Conservation (phyloP, 1,140 invertebrate species). For the Lepidotrigona ventralis region DNA sequence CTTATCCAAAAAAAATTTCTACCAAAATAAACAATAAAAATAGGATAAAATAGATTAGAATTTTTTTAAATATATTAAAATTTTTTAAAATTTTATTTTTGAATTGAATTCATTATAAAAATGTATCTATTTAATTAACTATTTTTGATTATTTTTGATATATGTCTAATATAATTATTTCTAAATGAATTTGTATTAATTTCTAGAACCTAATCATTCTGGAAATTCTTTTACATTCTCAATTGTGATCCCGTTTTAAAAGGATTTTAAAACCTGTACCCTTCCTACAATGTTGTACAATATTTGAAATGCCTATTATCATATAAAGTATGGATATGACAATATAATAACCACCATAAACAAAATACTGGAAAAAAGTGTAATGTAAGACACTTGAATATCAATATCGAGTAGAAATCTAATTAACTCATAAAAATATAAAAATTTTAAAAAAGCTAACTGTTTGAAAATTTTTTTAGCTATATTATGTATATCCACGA, state of each 20-base stretch:
- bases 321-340: slow-evolving; percentile 79
- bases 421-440: not conserved
- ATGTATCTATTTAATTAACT: not conserved
- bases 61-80: too few species aligned
- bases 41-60: not conserved
- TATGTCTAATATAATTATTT: not conserved
- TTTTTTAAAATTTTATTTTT: too few species aligned
- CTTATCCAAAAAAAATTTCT: too few species aligned
- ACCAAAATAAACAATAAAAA: not conserved
- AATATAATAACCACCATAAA: slow-evolving; percentile 84
- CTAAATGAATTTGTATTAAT: not conserved
- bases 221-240: not conserved
- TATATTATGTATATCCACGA: too few species aligned
- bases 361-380: slow-evolving; percentile 81
- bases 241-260: not conserved
- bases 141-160: not conserved
- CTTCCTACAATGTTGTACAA: slow-evolving; percentile 59
- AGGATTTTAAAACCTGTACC: slow-evolving; percentile 51
- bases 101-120: too few species aligned
- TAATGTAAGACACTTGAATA: not conserved
- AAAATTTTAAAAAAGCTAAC: not conserved
- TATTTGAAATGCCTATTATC: slow-evolving; percentile 70
- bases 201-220: not conserved
- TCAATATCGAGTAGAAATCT: not conserved
- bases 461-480: not conserved